Evolutionary conservation across 2,888 invertebrate genomes (phyloP), one percentile per base, ranked within the genome.

Genomic region (Theretra japonica): DNA sequence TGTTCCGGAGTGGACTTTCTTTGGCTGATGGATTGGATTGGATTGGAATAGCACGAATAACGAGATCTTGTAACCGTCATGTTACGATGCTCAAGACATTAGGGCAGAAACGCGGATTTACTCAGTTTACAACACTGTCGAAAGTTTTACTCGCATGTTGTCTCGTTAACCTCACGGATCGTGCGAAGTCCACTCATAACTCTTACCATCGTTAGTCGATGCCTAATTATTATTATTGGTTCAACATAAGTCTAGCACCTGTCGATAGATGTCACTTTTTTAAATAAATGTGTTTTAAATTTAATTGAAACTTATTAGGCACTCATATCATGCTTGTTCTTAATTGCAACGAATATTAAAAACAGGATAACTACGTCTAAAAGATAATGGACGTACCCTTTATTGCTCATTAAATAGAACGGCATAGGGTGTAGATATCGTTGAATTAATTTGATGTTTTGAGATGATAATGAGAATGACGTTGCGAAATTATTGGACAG

Each of bases 131-230:
- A n/a, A 65, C 65, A 25, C 23, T 79, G 80, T 81, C 78, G 76
- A 80, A 75, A 75, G 65, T 65, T 48, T 21, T 25, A 17, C 19
- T 62, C 23, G 21, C 23, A 23, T 65, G 23, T 65, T 48, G 41
- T 41, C 76, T 83, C 80, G 81, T 83, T 83, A 83, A 79, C 80
- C 81, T 76, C 72, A 74, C 71, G 72, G 75, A 80, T 80, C 83
- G 83, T 83, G 83, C 76, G 78, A 83, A 81, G 79, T 79, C 76
- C 79, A 79, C 75, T 75, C 73, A 70, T 30, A 58, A 75, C 75
- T 74, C 74, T 74, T 81, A 81, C 77, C 73, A 76, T 17, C n/a
- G 69, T 50, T 25, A 60, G 17, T 58, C 25, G 58, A 58, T 53
- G 17, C 5, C 17, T 53, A 1, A 19, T 2, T 5, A n/a, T n/a